Conservation (phyloP, 2,888 invertebrate species). For the Aricia artaxerxes region DNA sequence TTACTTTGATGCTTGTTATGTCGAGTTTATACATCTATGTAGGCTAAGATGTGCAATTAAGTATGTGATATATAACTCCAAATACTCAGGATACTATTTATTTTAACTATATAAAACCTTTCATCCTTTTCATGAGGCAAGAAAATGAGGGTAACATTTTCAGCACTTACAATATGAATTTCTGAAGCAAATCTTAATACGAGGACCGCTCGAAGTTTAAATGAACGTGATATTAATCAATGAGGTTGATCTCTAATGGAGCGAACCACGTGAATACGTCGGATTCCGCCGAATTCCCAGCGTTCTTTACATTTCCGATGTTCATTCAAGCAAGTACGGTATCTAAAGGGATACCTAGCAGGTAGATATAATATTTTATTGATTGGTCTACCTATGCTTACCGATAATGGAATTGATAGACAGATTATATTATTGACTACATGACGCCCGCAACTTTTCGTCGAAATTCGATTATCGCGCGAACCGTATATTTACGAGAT, state of each 20-base stretch:
- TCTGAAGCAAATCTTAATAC: neutral
- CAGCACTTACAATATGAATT: neutral
- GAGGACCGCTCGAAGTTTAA: conserved; percentile 30
- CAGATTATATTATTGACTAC: too few species aligned
- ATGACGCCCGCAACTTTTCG: too few species aligned
- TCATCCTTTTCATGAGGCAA: neutral
- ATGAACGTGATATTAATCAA: conserved; percentile 40
- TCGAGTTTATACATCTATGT: too few species aligned
- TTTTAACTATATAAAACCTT: too few species aligned
- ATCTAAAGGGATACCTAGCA: neutral
- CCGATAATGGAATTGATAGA: too few species aligned
- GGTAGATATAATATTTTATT: neutral
- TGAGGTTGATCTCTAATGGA: conserved; percentile 42
- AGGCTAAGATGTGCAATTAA: too few species aligned
- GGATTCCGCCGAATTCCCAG: conserved; percentile 1
- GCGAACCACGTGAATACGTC: conserved; percentile 40
- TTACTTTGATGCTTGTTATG: too few species aligned
- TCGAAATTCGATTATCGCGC: too few species aligned
- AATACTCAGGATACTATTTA: too few species aligned
- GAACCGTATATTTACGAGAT: too few species aligned
- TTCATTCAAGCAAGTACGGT: neutral
- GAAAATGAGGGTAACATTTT: neutral
- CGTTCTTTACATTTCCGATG: conserved; percentile 8
- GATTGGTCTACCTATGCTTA: neutral
- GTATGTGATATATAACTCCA: too few species aligned